A percentile compares a stretch with the other conserved stretches of the same genome.
phyloP scores from a whole-genome alignment of 2,888 invertebrate species.

The Pollenia amentaria region DNA sequence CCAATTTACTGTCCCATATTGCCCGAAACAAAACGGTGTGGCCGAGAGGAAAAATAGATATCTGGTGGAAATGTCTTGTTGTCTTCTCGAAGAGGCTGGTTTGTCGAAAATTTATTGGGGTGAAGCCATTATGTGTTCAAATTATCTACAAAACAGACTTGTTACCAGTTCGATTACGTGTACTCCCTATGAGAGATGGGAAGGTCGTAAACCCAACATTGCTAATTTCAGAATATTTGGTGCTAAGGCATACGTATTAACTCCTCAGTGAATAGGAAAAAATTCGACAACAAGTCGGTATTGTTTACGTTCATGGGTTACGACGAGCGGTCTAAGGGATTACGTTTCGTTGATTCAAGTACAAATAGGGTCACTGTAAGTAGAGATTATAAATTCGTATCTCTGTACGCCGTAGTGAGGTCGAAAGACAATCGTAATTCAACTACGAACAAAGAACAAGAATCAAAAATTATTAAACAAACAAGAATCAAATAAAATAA shows the following conservation, averaged over 20 bases:
- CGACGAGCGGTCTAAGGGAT: conserved; percentile 72
- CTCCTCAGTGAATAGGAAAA: conserved; percentile 68
- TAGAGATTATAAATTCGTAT: no score
- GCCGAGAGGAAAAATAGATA: conserved; percentile 76
- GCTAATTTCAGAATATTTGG: conserved; percentile 65
- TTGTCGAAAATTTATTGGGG: conserved; percentile 73
- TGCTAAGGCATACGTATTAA: conserved; percentile 67
- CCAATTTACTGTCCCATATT: conserved; percentile 66
- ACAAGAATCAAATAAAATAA: no score
- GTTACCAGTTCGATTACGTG: conserved; percentile 51
- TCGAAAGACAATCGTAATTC: no score
- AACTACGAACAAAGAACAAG: no score
- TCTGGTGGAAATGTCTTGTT: conserved; percentile 75
- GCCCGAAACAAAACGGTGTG: conserved; percentile 77
- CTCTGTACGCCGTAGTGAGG: no score
- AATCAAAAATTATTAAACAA: no score
- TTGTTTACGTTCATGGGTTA: conserved; percentile 74
- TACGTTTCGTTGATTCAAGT: conserved; percentile 66
- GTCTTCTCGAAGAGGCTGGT: conserved; percentile 77
- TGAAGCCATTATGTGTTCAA: no score
- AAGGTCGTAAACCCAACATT: conserved; percentile 59
- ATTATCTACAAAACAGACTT: conserved; percentile 56
- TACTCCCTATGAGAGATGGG: conserved; percentile 52
- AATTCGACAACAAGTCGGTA: conserved; percentile 70
- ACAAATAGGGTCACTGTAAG: no score